Evolutionary conservation across 2,797 vertebrate species (phyloP).

Genomic region (Enteromius treurensis): DNA sequence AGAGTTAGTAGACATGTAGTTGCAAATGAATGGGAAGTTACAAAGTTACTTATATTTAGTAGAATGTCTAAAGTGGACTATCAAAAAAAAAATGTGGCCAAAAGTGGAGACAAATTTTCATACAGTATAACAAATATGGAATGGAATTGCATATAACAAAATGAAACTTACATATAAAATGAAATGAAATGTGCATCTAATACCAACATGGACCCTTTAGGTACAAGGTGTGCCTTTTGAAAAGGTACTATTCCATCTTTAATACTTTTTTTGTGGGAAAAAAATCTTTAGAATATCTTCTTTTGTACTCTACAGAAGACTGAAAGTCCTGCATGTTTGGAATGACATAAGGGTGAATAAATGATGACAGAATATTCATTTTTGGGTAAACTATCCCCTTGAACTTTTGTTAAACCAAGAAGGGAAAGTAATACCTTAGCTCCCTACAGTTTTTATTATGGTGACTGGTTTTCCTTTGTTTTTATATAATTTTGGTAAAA

Average conservation of each 20-base stretch:
- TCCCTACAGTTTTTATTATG: constrained; percentile 19
- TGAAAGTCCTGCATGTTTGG: background rate
- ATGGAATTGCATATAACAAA: no score
- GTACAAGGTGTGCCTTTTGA: background rate
- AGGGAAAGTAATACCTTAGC: constrained; percentile 17
- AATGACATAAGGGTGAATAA: background rate
- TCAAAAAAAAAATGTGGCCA: no score
- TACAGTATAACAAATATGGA: no score
- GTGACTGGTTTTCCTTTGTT: constrained; percentile 15
- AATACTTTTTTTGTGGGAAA: background rate
- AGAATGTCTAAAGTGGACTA: no score
- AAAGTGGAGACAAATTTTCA: background rate
- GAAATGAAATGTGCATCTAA: no score
- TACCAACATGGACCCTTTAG: background rate
- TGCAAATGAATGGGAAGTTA: no score
- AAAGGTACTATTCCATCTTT: background rate
- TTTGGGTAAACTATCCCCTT: background rate
- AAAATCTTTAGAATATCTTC: background rate
- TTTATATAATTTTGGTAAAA: constrained; percentile 6
- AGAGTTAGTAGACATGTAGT: no score
- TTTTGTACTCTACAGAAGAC: background rate
- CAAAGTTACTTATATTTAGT: no score
- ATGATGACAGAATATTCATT: background rate
- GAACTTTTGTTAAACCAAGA: background rate
- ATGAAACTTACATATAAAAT: no score